phyloP scores from a whole-genome alignment of 2,797 vertebrate genomes.

The Apogon talboti region DNA sequence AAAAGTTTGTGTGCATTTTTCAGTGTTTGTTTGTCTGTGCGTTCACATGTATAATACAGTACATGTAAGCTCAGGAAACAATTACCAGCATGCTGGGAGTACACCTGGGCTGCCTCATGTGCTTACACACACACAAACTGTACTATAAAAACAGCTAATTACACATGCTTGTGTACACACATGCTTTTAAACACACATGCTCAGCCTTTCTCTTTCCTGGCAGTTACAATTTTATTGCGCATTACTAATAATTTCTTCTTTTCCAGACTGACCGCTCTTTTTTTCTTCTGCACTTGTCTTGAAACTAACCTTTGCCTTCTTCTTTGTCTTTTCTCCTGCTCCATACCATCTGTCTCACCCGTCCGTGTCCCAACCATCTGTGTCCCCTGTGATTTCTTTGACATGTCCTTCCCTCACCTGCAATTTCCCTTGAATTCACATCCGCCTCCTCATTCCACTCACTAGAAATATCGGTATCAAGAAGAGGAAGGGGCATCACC shows the following conservation, averaged over 20 bases:
- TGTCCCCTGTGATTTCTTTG: not conserved
- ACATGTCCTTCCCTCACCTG: conserved; percentile 11
- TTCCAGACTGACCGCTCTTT: conserved; percentile 44
- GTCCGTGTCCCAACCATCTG: conserved; percentile 12
- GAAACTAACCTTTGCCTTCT: conserved; percentile 52
- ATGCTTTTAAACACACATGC: conserved; percentile 3
- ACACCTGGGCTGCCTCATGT: conserved; percentile 55
- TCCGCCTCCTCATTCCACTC: conserved; percentile 16
- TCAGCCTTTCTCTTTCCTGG: conserved; percentile 19
- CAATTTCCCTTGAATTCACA: conserved; percentile 5
- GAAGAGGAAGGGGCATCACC: conserved; percentile 89
- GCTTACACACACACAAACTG: conserved; percentile 31
- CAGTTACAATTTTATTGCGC: conserved; percentile 7
- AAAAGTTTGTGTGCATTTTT: conserved; percentile 23
- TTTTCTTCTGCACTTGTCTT: conserved; percentile 28
- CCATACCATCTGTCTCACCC: not conserved
- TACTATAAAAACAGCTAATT: conserved; percentile 37
- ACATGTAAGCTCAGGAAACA: conserved; percentile 52
- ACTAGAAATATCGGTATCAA: conserved; percentile 93
- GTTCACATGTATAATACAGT: conserved; percentile 28
- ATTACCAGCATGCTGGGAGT: conserved; percentile 66
- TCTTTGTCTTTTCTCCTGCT: conserved; percentile 13
- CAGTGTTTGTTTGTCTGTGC: conserved; percentile 5
- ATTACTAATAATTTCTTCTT: conserved; percentile 39
- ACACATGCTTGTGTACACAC: conserved; percentile 16